phyloP scores from a whole-genome alignment of 2,113 vertebrate genomes.

The Petroica traversi region DNA sequence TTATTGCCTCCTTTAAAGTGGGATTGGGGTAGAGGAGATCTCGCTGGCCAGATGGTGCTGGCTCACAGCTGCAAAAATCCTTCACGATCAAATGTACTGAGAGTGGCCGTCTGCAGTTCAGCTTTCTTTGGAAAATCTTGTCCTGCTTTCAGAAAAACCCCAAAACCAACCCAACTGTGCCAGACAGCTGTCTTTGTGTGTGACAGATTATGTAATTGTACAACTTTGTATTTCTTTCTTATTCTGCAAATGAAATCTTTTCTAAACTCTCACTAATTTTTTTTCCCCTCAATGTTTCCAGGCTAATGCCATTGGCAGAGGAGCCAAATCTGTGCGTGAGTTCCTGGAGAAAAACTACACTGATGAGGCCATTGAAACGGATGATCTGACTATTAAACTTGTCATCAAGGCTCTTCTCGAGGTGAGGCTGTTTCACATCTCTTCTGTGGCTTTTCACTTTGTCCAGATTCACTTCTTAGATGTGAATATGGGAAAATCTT shows the following conservation, averaged over 20 bases:
- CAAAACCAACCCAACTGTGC: background rate
- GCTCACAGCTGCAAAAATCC: background rate
- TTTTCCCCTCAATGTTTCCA: background rate
- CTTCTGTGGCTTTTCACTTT: background rate
- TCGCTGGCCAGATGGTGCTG: background rate
- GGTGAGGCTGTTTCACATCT: conserved; percentile 45
- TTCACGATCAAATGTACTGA: background rate
- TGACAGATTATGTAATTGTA: background rate
- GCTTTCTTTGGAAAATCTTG: background rate
- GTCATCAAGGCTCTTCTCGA: conserved; percentile 86
- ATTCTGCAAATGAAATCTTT: background rate
- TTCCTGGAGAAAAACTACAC: conserved; percentile 89
- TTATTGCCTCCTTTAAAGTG: background rate
- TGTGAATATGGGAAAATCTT: background rate
- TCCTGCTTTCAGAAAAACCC: background rate
- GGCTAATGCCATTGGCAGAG: conserved; percentile 87
- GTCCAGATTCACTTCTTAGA: background rate
- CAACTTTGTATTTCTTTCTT: background rate
- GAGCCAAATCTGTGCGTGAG: conserved; percentile 86
- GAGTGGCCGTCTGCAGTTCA: background rate
- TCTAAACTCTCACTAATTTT: background rate
- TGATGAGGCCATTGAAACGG: conserved; percentile 84
- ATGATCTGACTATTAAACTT: conserved; percentile 83
- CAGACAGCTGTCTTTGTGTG: background rate
- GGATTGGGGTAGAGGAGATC: background rate